phyloP scores from a whole-genome alignment of 1,140 invertebrate species.

The Lepidurus apus region DNA sequence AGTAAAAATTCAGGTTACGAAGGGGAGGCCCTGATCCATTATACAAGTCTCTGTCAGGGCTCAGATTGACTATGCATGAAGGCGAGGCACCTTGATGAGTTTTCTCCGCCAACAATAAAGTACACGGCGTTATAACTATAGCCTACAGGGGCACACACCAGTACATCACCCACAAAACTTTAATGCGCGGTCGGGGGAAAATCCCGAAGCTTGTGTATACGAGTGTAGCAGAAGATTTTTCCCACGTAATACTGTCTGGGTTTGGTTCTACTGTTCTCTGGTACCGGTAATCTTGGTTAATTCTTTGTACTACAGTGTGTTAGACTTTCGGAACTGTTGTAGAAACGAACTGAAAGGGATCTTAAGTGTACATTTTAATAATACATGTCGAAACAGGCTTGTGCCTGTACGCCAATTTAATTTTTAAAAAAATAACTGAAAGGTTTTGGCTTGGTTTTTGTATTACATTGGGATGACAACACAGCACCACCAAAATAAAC shows the following conservation, averaged over 20 bases:
- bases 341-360: too few relatives aligned
- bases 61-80: constrained; percentile 15
- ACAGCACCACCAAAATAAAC: constrained; percentile 16
- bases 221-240: neutral
- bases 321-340: too few relatives aligned
- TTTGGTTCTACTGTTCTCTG: too few relatives aligned
- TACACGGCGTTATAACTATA: neutral
- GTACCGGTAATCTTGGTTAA: too few relatives aligned
- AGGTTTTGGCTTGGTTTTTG: neutral
- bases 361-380: too few relatives aligned
- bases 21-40: constrained; percentile 17
- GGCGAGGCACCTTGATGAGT: neutral
- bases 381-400: too few relatives aligned
- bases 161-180: neutral
- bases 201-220: neutral
- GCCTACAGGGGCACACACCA: neutral
- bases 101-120: constrained; percentile 19
- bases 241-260: too few relatives aligned
- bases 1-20: neutral
- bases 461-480: constrained; percentile 10
- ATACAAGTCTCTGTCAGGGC: constrained; percentile 8
- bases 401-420: too few relatives aligned
- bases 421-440: too few relatives aligned
- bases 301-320: too few relatives aligned
- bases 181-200: neutral